Evolutionary conservation across 2,888 invertebrate species (phyloP).

Genomic region (Disparrhopalites patrizii): DNA sequence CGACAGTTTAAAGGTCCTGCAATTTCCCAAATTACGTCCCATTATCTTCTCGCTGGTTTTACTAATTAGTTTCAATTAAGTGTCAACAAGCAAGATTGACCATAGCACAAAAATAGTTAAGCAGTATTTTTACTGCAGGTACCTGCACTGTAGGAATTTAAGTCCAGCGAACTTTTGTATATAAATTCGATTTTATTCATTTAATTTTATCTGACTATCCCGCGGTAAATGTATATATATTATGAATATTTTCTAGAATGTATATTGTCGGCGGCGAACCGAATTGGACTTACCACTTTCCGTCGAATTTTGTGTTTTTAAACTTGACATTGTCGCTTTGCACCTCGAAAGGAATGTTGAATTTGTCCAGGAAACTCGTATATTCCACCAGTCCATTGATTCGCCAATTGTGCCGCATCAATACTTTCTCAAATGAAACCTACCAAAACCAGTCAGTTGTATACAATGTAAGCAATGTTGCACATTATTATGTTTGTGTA

Average conservation of each 20-base stretch:
- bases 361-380: conserved; percentile 38
- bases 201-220: neutral
- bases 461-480: neutral
- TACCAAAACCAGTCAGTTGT: too few species aligned
- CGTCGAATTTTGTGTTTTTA: conserved; percentile 15
- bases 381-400: conserved; percentile 36
- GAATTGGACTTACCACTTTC: conserved; percentile 18
- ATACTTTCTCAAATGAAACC: conserved; percentile 35
- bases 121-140: too few species aligned
- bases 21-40: neutral
- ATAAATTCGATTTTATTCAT: neutral
- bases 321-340: conserved; percentile 26
- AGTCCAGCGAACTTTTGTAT: neutral
- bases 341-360: conserved; percentile 34
- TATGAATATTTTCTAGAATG: too few species aligned
- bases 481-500: neutral
- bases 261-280: too few species aligned
- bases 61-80: too few species aligned
- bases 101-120: too few species aligned
- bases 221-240: neutral
- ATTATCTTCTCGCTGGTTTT: too few species aligned
- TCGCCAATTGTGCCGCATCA: conserved; percentile 38
- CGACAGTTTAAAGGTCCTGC: conserved; percentile 17
- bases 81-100: too few species aligned
- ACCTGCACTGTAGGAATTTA: too few species aligned